Evolutionary conservation across 1,140 invertebrate genomes (phyloP).

Genomic region (Apocrypta bakeri): DNA sequence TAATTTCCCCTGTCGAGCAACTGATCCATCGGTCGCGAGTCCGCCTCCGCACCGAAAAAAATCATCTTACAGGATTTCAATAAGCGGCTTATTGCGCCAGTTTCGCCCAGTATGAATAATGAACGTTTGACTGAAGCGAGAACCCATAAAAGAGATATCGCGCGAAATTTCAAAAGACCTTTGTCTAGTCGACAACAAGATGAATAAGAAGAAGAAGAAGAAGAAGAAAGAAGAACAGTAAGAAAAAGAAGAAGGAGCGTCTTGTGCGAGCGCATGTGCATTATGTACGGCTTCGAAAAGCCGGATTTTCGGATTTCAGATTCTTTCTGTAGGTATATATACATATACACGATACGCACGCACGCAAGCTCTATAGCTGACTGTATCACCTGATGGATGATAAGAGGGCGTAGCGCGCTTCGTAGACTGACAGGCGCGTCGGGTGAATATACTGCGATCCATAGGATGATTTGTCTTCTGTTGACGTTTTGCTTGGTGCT

Average conservation of each 20-base stretch:
- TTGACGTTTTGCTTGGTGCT: neutral
- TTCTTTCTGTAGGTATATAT: neutral
- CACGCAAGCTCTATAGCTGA: neutral
- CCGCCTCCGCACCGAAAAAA: neutral
- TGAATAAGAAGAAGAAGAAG: neutral
- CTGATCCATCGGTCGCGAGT: neutral
- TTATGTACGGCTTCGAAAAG: constrained; percentile 18
- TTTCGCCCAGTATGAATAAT: constrained; percentile 29
- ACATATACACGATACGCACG: too few relatives aligned
- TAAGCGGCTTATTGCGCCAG: constrained; percentile 40
- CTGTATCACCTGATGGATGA: constrained; percentile 29
- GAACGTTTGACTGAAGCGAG: neutral
- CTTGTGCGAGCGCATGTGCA: neutral
- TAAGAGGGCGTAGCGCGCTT: neutral
- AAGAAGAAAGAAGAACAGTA: neutral
- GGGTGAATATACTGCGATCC: neutral
- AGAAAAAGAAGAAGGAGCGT: neutral
- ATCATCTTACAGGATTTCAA: constrained; percentile 42
- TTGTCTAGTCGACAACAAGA: constrained; percentile 17
- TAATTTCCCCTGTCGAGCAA: neutral
- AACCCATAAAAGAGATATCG: constrained; percentile 40
- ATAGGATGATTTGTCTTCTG: neutral
- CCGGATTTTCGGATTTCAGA: constrained; percentile 46
- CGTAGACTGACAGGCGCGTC: neutral
- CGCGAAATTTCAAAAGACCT: constrained; percentile 24